Base-by-base conservation (phyloP, 2,888 invertebrate species). In the Epirrhoe alternata region DNA sequence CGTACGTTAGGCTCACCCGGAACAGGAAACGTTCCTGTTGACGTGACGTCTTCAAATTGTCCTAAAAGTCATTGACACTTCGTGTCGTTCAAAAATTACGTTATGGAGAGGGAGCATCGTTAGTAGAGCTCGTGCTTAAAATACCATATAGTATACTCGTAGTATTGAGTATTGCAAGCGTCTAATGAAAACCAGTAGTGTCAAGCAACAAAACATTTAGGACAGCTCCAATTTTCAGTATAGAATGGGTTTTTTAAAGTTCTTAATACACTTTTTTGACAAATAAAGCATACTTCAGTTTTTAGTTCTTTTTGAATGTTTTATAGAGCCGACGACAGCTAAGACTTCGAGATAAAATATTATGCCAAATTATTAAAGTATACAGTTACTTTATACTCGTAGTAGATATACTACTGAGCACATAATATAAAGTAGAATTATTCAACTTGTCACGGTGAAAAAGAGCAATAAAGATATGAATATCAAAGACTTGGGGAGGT, bases 1-100 rank as follows among this genome's bases (percentile, higher is more conserved):
- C 69, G 76, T 76, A 72, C 72, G 77, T 73, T 69, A 64, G 61
- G 56, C 59, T 65, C 57, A 72, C 51, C 68, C 81, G 83, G 83
- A 84, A 80, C 62, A 77, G 85, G 85, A 85, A 85, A 81, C 79
- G 78, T 74, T 74, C 38, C 71, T 73, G 77, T 75, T 78, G 82
- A 81, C 80, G 81, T 76, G 76, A 68, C 69, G 70, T 56, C 72
- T 73, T 73, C 66, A 76, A 81, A 80, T 81, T 80, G 79, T 77
- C 71, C 73, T 74, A 74, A 76, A 74, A 72, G 71, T 68, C 72
- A 64, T 68, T 66, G 66, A 63, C 60, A 56, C 58, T 62, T 57
- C 64, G 64, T 52, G 64, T 16, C 55, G 17, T 61, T 60, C 53
- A 51, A 63, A 66, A 69, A 66, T 63, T 72, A 63, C 63, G 59